A percentile compares a stretch with the other conserved stretches of the same genome.
These are phyloP conservation scores for Odontamblyopus lacepedii DNA, from an alignment of 2,797 vertebrate genomes.

Conservation along the genomic window DNA sequence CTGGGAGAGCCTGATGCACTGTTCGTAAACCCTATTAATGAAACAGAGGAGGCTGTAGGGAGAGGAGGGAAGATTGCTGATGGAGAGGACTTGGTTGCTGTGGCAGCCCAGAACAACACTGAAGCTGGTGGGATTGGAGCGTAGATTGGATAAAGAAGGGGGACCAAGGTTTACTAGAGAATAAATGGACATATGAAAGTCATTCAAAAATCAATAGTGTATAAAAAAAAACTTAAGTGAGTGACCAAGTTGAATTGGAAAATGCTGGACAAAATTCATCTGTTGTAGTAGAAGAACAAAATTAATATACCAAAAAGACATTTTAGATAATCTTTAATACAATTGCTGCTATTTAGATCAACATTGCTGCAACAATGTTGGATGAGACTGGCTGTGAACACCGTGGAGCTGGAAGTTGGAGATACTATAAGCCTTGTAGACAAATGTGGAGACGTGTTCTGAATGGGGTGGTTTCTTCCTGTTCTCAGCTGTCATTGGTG, in stretches of 20 bases:
- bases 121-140: constrained; percentile 62
- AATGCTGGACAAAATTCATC: constrained; percentile 12
- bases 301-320: constrained; percentile 32
- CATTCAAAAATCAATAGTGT: constrained; percentile 38
- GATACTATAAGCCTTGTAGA: constrained; percentile 32
- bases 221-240: not conserved
- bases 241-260: constrained; percentile 11
- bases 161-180: constrained; percentile 20
- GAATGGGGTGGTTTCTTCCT: constrained; percentile 58
- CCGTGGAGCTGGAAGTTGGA: constrained; percentile 24
- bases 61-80: constrained; percentile 41
- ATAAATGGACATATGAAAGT: constrained; percentile 21
- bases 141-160: constrained; percentile 44
- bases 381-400: constrained; percentile 47
- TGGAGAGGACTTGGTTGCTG: constrained; percentile 43
- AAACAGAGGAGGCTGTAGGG: constrained; percentile 34
- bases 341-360: constrained; percentile 42
- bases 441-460: constrained; percentile 40
- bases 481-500: constrained; percentile 34
- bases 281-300: constrained; percentile 23
- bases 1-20: constrained; percentile 46
- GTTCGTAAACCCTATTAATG: constrained; percentile 41
- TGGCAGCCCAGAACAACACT: constrained; percentile 60
- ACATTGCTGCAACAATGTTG: constrained; percentile 34
- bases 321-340: constrained; percentile 41